Base-by-base conservation (phyloP, 1,140 invertebrate species). In the Trichonephila clavipes region DNA sequence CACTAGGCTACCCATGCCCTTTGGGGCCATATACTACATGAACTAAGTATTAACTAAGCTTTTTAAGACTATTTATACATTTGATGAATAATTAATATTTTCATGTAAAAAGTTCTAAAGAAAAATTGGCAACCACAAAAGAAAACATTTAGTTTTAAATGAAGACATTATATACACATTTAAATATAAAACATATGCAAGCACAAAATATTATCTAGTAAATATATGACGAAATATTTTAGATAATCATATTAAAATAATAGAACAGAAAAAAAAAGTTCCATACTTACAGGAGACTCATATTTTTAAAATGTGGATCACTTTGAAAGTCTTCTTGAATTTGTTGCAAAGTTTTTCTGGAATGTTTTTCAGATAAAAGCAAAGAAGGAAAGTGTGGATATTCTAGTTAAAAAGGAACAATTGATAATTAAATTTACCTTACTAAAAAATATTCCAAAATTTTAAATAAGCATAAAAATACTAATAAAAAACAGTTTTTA, bases 261-360 rank as follows among this genome's bases (percentile, higher is more conserved):
- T 2, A 40, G 34, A 40, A 58, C 59, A 3, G 2, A 58, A 86
- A 16, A 86, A n/a, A 28, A 51, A 86, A 7, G 7, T 51, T 51
- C 51, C 8, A 40, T 40, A 89, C 88, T 89, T 18, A 89, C 88
- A 89, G 24, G 77, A 89, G 88, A 28, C 40, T 77, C n/a, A 89
- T 89, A 10, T n/a, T 24, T 5, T 59, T 44, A 28, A 89, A 77
- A 6, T 77, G 34, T 16, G 88, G 64, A 59, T 89, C 88, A 44
- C 16, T 58, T 18, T 59, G 34, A 34, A 89, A 77, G 24, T 89
- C 64, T 34, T 89, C 64, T 77, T 89, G 88, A 44, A 89, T 69
- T 16, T 89, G 28, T 51, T 51, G 69, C 14, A 89, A 10, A n/a
- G 51, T 89, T 77, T 89, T 61, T 24, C 69, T 89, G 7, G 88